Evolutionary conservation across 1,140 invertebrate genomes (phyloP).

Genomic region (Cydia pomonella): DNA sequence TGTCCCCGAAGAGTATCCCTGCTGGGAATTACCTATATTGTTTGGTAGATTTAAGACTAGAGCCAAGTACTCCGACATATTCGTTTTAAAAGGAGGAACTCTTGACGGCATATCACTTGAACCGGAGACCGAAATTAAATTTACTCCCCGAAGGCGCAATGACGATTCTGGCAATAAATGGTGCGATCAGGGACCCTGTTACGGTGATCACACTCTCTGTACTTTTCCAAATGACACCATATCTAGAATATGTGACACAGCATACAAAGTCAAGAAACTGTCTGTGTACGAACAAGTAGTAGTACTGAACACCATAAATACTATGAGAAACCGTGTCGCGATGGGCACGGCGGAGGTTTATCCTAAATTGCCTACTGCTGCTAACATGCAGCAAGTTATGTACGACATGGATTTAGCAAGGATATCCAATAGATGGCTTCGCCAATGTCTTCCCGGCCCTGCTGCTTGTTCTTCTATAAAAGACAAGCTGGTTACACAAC

Average conservation of each 20-base stretch:
- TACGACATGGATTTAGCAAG: constrained; percentile 69
- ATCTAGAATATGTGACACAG: constrained; percentile 54
- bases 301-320: constrained; percentile 65
- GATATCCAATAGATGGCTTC: constrained; percentile 63
- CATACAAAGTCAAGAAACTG: constrained; percentile 53
- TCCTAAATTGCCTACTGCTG: constrained; percentile 62
- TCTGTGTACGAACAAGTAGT: constrained; percentile 51
- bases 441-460: constrained; percentile 66
- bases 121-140: neutral
- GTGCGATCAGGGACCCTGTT: constrained; percentile 65
- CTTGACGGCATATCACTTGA: constrained; percentile 37
- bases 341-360: constrained; percentile 55
- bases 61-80: constrained; percentile 50
- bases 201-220: constrained; percentile 70
- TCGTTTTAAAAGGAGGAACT: constrained; percentile 49
- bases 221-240: constrained; percentile 50
- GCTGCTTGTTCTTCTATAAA: constrained; percentile 65
- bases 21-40: constrained; percentile 64
- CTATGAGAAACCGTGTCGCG: constrained; percentile 69
- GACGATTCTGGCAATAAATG: constrained; percentile 55
- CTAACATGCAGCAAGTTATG: constrained; percentile 70
- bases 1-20: constrained; percentile 60
- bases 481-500: constrained; percentile 53
- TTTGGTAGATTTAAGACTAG: constrained; percentile 55
- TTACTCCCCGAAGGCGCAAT: neutral